A percentile compares a stretch with the other conserved stretches of the same genome.
Evolutionary conservation across 1,140 invertebrate genomes (phyloP).

Genomic region (Planococcus citri): DNA sequence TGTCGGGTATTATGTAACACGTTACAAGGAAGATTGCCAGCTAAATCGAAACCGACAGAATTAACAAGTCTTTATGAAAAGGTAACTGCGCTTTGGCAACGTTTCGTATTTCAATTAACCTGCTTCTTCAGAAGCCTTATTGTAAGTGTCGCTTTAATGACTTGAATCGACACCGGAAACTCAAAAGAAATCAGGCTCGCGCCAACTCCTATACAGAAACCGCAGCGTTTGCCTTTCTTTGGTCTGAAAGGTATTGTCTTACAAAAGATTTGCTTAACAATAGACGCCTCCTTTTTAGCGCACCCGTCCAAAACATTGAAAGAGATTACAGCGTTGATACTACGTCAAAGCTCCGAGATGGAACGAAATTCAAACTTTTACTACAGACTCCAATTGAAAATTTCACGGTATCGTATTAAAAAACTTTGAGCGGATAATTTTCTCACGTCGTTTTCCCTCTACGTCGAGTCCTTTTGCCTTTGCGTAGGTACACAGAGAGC

Average conservation of each 20-base stretch:
- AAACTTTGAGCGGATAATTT: background rate
- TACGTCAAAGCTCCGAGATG: background rate
- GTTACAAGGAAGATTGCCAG: background rate
- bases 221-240: slow-evolving; percentile 18
- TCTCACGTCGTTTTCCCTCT: background rate
- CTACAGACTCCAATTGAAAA: too few species aligned
- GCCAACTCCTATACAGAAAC: slow-evolving; percentile 13
- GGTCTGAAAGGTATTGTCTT: slow-evolving; percentile 14
- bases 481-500: too few species aligned
- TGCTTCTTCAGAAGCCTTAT: slow-evolving; percentile 16
- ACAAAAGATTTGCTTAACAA: slow-evolving; percentile 17
- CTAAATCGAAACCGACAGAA: background rate
- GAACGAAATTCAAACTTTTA: background rate
- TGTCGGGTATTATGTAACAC: background rate
- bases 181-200: slow-evolving; percentile 12
- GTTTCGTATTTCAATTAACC: slow-evolving; percentile 19
- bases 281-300: background rate
- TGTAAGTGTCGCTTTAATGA: slow-evolving; percentile 13
- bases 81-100: slow-evolving; percentile 15
- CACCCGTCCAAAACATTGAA: background rate
- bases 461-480: too few species aligned
- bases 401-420: background rate
- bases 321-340: background rate
- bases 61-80: slow-evolving; percentile 4
- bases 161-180: slow-evolving; percentile 16